Conservation (phyloP, 2,113 vertebrate genomes). For the Furnarius figulus region DNA sequence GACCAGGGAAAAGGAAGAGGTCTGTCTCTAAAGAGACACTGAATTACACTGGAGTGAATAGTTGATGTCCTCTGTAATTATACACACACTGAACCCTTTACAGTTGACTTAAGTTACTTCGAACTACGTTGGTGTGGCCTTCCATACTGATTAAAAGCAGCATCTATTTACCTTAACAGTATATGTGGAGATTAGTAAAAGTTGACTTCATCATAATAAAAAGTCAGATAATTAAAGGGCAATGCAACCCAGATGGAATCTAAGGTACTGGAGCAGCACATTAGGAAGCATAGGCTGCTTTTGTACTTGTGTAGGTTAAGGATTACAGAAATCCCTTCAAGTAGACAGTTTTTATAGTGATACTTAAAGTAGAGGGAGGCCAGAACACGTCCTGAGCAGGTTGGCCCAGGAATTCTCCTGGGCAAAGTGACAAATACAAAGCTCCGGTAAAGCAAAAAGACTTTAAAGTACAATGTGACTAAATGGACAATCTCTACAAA, state of each 20-base stretch:
- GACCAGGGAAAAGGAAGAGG: background rate
- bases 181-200: slow-evolving; percentile 75
- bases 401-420: background rate
- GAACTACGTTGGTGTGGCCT: slow-evolving; percentile 57
- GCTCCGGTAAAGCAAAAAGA: background rate
- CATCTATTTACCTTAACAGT: slow-evolving; percentile 77
- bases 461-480: background rate
- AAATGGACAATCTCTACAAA: background rate
- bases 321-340: background rate
- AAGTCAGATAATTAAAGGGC: slow-evolving; percentile 68
- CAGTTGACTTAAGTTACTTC: slow-evolving; percentile 79
- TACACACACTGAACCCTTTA: slow-evolving; percentile 72
- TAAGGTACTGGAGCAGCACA: background rate
- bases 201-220: slow-evolving; percentile 76
- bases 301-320: background rate
- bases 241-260: slow-evolving; percentile 71
- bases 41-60: slow-evolving; percentile 64
- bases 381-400: background rate
- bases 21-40: slow-evolving; percentile 44
- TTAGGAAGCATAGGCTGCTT: background rate
- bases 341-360: background rate
- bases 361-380: background rate
- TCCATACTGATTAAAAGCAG: slow-evolving; percentile 76
- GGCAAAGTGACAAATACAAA: background rate
- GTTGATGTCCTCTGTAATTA: slow-evolving; percentile 72